Conservation (phyloP, 2,113 vertebrate genomes). For the Jaculus jaculus region DNA sequence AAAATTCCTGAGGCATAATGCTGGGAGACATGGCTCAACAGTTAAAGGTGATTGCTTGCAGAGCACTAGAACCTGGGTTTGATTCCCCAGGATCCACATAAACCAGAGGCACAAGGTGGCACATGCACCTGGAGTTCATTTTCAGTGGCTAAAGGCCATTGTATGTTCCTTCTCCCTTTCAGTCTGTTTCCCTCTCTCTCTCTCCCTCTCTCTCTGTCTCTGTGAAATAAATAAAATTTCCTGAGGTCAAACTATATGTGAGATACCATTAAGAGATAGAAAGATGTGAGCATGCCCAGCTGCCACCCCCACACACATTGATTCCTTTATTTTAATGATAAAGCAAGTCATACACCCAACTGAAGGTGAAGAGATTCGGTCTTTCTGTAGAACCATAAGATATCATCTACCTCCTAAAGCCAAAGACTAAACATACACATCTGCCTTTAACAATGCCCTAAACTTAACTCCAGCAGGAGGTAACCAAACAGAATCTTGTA, state of each 20-base stretch:
- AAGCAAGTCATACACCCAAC: not conserved
- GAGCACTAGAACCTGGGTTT: too few relatives aligned
- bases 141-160: too few relatives aligned
- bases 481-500: not conserved
- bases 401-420: not conserved
- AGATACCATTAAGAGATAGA: not conserved
- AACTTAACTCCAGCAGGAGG: not conserved
- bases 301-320: fast-evolving
- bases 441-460: not conserved
- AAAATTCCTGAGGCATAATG: not conserved
- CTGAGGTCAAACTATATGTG: not conserved
- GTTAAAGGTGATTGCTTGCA: too few relatives aligned
- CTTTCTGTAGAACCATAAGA: not conserved
- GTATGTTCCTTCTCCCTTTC: too few relatives aligned
- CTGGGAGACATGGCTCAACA: too few relatives aligned
- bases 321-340: not conserved
- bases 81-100: too few relatives aligned
- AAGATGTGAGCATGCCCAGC: not conserved
- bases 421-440: not conserved
- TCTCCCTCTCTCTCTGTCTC: too few relatives aligned
- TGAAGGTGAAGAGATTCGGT: not conserved
- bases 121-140: too few relatives aligned
- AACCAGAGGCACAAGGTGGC: too few relatives aligned
- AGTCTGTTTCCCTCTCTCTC: too few relatives aligned
- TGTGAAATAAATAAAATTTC: too few relatives aligned